Percentiles rank a stretch among this genome's conserved stretches.
Conservation (phyloP, 2,113 vertebrate genomes). For the Phalacrocorax carbo region DNA sequence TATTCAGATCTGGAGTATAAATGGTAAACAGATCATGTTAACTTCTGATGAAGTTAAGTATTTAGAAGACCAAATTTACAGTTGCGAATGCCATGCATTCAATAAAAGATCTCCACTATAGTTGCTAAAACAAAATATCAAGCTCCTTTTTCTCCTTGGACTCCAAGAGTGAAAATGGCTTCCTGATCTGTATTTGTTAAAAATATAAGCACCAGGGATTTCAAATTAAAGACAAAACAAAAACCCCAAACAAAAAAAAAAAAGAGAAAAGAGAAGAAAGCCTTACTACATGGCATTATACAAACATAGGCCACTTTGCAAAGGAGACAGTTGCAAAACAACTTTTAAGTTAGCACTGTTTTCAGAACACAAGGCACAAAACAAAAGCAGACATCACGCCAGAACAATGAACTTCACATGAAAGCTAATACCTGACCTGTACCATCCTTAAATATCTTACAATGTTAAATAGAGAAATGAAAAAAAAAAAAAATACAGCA, state of each 20-base stretch:
- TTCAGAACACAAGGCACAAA: slow-evolving; percentile 89
- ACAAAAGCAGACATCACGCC: slow-evolving; percentile 81
- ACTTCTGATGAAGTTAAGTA: slow-evolving; percentile 68
- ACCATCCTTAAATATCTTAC: slow-evolving; percentile 84
- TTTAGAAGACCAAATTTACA: slow-evolving; percentile 68
- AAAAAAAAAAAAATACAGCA: slow-evolving; percentile 84
- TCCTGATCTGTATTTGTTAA: slow-evolving; percentile 58
- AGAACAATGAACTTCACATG: slow-evolving; percentile 78
- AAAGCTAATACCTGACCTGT: slow-evolving; percentile 79
- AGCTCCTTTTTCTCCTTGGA: slow-evolving; percentile 60
- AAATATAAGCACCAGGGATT: slow-evolving; percentile 72
- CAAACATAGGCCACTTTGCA: slow-evolving; percentile 73
- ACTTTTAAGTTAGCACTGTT: slow-evolving; percentile 77
- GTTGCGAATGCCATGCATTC: slow-evolving; percentile 65
- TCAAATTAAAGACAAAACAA: not conserved
- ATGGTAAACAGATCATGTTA: slow-evolving; percentile 61
- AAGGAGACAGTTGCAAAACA: slow-evolving; percentile 74
- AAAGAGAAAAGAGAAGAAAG: not conserved
- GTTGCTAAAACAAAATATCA: slow-evolving; percentile 54
- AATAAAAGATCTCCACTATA: slow-evolving; percentile 62
- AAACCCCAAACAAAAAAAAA: not conserved
- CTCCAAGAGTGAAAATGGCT: slow-evolving; percentile 76
- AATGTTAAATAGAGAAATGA: slow-evolving; percentile 80
- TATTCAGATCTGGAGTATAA: slow-evolving; percentile 63
- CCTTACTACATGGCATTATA: slow-evolving; percentile 55